Conservation (phyloP, 2,888 invertebrate species). For the Erpobdella octoculata region DNA sequence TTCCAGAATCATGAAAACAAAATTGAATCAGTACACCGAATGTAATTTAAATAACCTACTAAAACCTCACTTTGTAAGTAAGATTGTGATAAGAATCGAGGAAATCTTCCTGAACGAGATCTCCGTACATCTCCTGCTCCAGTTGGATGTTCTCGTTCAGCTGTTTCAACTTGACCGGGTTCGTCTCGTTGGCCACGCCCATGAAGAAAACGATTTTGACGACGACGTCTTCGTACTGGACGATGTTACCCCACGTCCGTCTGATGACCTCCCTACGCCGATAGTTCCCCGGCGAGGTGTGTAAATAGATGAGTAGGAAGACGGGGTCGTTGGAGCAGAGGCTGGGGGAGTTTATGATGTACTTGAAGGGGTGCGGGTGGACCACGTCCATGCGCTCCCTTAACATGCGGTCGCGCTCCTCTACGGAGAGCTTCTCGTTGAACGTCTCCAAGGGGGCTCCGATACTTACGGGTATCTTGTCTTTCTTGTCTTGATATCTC, state of each 20-base stretch:
- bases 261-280: constrained; percentile 47
- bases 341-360: constrained; percentile 40
- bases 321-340: constrained; percentile 39
- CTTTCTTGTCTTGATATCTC: neutral
- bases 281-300: constrained; percentile 47
- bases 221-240: constrained; percentile 38
- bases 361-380: constrained; percentile 44
- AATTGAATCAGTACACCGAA: no score
- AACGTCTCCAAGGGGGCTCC: neutral
- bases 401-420: constrained; percentile 8
- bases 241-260: constrained; percentile 48
- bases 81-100: constrained; percentile 53
- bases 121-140: constrained; percentile 46
- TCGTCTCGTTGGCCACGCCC: constrained; percentile 24
- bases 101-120: constrained; percentile 51
- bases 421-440: neutral
- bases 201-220: constrained; percentile 45
- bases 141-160: constrained; percentile 42
- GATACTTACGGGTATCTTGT: neutral
- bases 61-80: constrained; percentile 47
- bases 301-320: constrained; percentile 48
- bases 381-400: constrained; percentile 28
- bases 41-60: no score
- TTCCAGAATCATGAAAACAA: no score
- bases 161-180: constrained; percentile 1